Evolutionary conservation across 2,113 vertebrate genomes (phyloP), one percentile per base, ranked within the genome.

Genomic region (Myocastor coypus): DNA sequence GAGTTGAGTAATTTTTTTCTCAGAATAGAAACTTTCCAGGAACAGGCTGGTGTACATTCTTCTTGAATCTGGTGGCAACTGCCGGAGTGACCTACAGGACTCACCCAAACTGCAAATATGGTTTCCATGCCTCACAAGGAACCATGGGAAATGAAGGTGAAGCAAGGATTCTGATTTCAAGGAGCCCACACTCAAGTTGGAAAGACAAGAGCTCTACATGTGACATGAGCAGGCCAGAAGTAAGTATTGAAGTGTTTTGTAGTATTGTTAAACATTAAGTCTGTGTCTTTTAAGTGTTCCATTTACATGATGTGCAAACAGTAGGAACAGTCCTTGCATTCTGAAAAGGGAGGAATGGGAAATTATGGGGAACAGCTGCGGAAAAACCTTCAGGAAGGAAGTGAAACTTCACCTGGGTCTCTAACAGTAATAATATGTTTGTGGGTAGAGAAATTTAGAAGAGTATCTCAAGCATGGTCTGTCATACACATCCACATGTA

Each of bases 191-290:
- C 46, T 86, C 37, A 63, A 40, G 32, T 42, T 95, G 40, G n/a
- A 87, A 61, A 93, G 75, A 83, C 9, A 87, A 91, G 40, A 83
- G 66, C 37, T 84, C 82, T 46, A 69, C 68, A 50, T n/a, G 55
- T 32, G 20, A 84, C 13, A 42, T 46, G 37, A 63, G 30, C 3
- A 37, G 19, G 14, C 55, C 63, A 84, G 13, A 81, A 12, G 2
- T 10, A 83, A 77, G 37, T 37, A 52, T 59, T 68, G 26, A 75
- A 57, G 4, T 57, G 20, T 84, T 57, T 89, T 12, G 20, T 7
- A 92, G 30, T 46, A 52, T 42, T 66, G 37, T 55, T 75, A 84
- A 83, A 92, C 13, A 4, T 55, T 86, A 34, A 32, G 16, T 91
- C 63, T 32, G 20, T 85, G 59, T 75, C 61, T 59, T 20, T 61